Conservation (phyloP, 1,140 invertebrate genomes). For the Meloidogyne chitwoodi region DNA sequence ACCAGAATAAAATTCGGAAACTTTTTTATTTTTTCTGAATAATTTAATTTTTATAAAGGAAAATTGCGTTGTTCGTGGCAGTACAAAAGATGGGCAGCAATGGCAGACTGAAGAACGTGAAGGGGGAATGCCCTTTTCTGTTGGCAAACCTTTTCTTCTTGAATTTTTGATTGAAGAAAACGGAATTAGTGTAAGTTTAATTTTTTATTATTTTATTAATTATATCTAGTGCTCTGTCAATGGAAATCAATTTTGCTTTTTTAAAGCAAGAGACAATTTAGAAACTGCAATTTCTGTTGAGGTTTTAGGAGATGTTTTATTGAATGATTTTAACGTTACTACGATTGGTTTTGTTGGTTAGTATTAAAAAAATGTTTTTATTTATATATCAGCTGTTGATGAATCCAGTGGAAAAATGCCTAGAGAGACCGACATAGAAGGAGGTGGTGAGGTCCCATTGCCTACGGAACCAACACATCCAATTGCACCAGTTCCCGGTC, state of each 20-base stretch:
- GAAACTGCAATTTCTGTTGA: not conserved
- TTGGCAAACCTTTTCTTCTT: conserved; percentile 5
- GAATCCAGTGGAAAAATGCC: not conserved
- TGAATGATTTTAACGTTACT: not conserved
- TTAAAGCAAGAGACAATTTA: conserved; percentile 16
- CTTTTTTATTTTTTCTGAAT: too few relatives aligned
- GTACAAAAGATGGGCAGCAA: conserved; percentile 12
- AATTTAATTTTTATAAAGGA: conserved; percentile 8
- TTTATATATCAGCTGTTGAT: not conserved
- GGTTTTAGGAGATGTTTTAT: conserved; percentile 11
- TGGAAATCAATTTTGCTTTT: conserved; percentile 11
- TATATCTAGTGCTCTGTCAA: conserved; percentile 21
- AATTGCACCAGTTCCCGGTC: not conserved
- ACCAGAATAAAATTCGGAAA: too few relatives aligned
- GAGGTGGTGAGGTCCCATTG: not conserved
- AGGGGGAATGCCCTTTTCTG: conserved; percentile 18
- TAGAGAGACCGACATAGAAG: not conserved
- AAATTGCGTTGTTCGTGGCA: conserved; percentile 19
- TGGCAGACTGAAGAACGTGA: conserved; percentile 24
- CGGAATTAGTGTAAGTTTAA: conserved; percentile 1
- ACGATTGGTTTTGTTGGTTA: not conserved
- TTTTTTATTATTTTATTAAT: not conserved
- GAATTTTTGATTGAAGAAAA: conserved; percentile 4
- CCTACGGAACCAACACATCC: conserved; percentile 11
- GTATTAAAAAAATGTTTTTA: not conserved